Conservation (phyloP, 1,140 invertebrate genomes). For the Eubasilissa regina region DNA sequence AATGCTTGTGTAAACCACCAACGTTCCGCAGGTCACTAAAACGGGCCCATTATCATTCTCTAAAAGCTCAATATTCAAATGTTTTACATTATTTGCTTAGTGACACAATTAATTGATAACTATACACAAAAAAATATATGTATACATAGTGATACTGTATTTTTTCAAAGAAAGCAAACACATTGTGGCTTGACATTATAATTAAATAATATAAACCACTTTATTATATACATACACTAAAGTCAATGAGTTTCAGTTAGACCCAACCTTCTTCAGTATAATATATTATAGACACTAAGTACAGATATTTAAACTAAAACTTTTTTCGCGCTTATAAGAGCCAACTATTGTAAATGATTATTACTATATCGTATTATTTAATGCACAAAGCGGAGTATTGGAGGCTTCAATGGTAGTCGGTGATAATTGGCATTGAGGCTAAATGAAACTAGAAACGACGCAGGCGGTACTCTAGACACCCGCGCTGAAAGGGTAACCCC, state of each 20-base stretch:
- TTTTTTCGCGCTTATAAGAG: background rate
- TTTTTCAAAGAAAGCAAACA: no score
- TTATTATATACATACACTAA: no score
- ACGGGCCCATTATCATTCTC: background rate
- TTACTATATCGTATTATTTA: conserved; percentile 13
- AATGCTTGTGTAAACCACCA: background rate
- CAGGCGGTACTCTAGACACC: conserved; percentile 17
- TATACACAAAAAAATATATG: background rate
- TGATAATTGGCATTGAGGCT: conserved; percentile 48
- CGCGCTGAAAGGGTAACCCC: conserved; percentile 20
- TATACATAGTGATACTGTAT: no score
- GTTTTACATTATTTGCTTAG: no score
- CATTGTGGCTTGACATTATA: no score
- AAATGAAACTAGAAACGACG: conserved; percentile 44
- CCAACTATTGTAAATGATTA: background rate
- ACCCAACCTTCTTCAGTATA: no score
- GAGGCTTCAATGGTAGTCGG: conserved; percentile 21
- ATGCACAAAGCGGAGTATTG: conserved; percentile 36
- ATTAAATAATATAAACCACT: no score
- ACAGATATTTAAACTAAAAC: no score
- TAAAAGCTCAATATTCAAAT: background rate
- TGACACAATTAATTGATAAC: background rate
- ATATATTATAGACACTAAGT: no score
- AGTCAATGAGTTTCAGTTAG: no score
- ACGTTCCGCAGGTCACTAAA: background rate